Evolutionary conservation across 2,888 invertebrate genomes (phyloP), one percentile per base, ranked within the genome.

Genomic region (Anticlea derivata): DNA sequence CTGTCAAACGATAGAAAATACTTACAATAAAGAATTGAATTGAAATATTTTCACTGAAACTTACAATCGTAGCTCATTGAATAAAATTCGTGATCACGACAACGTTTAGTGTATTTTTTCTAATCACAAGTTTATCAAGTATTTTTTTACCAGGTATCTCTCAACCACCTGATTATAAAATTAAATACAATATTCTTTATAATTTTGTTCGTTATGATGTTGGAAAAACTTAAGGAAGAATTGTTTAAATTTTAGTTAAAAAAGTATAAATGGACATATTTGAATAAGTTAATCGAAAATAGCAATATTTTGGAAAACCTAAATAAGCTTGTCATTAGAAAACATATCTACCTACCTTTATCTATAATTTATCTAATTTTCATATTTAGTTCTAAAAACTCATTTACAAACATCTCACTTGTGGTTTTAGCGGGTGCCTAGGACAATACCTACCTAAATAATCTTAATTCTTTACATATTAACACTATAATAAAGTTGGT

Each of bases 391-490:
- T 47, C 70, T 79, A 76, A 75, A 75, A 79, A 76, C 76, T 55
- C 58, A 66, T 76, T 71, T 55, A 58, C 70, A 79, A 75, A 80
- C 74, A 78, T 82, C 81, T 83, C 79, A 83, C 81, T 82, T 80
- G 73, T 78, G 82, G 74, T 73, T 78, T 70, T 63, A 61, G 70
- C 68, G 64, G 68, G 70, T 75, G 69, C 65, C 70, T 75, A 75
- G 69, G 61, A 63, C 65, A 54, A 40, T 55, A 47, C 56, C 50
- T 53, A 59, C 31, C 1, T 20, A 24, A 33, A 23, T 56, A 56
- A 39, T 40, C 46, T 43, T 43, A 43, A 20, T 63, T 51, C 17
- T 50, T 50, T 59, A 61, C 23, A 27, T 29, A 41, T 50, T 57
- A 55, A 48, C 40, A 55, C 52, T 58, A 57, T 38, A 55, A 56